Conservation (phyloP, 2,888 invertebrate genomes). For the Spodoptera exigua region DNA sequence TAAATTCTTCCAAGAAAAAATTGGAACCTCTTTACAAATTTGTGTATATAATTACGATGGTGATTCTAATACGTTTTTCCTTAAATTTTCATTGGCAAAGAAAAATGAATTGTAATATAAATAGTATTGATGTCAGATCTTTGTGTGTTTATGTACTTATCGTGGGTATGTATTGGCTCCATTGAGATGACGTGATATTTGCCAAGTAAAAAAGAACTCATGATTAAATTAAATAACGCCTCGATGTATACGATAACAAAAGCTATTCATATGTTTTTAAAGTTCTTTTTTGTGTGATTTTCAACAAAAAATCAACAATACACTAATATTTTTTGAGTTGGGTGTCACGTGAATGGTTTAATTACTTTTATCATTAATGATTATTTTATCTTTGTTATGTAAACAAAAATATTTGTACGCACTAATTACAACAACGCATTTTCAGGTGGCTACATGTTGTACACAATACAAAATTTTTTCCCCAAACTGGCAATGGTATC, state of each 20-base stretch:
- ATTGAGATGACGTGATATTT: constrained; percentile 34
- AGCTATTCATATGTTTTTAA: neutral
- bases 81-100: neutral
- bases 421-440: constrained; percentile 13
- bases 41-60: no score
- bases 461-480: constrained; percentile 23
- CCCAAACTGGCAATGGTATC: constrained; percentile 39
- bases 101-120: neutral
- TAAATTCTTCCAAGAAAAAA: no score
- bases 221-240: constrained; percentile 13
- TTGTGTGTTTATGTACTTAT: constrained; percentile 11
- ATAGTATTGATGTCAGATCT: neutral
- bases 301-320: no score
- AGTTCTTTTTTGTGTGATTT: neutral
- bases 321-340: no score
- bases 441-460: constrained; percentile 4
- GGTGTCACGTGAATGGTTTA: neutral
- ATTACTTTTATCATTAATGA: neutral
- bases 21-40: no score
- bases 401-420: constrained; percentile 20
- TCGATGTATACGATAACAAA: constrained; percentile 8
- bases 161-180: constrained; percentile 8
- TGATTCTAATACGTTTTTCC: constrained; percentile 2
- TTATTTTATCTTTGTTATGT: constrained; percentile 4
- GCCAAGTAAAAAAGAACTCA: constrained; percentile 28